Evolutionary conservation across 2,888 invertebrate species (phyloP), one percentile per base, ranked within the genome.

Genomic region (Petrolisthes cinctipes): DNA sequence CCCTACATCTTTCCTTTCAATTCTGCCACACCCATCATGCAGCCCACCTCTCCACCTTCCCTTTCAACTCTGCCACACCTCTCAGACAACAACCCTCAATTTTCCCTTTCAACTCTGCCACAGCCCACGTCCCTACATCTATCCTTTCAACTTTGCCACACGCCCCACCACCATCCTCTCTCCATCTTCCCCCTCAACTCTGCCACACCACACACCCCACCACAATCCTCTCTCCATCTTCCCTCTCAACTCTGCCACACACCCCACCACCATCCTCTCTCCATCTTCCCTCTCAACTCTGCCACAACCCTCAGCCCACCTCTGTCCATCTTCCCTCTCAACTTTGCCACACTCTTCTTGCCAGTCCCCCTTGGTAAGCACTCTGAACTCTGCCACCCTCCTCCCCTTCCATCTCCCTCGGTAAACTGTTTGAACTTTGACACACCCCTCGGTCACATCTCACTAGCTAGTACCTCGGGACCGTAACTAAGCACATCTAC

Each of bases 191-290:
- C 6, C 61, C 61, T 61, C 61, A 61, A 9, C 6, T 61, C 7
- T 9, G 7, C 61, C 61, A 6, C 61, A 61, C 14, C 61, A 61
- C n/a, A n/a, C n/a, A n/a, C 61, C 61, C 61, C 7, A 61, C 61
- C 6, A 6, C 7, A 61, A 6, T 14, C 61, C 61, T 61, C 7
- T 6, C 7, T 61, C 7, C 6, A 61, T 9, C 61, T 61, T 61
- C 61, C 61, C 61, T 61, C 7, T 14, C 61, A 14, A 61, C 71
- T n/a, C 71, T 14, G 17, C n/a, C 71, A 71, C 71, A 71, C 9
- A 61, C 71, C 71, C 71, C n/a, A n/a, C n/a, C n/a, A n/a, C n/a
- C n/a, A n/a, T n/a, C n/a, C 23, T 73, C 23, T 73, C 57, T 57
- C 53, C 56, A 56, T 57, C 73, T 20, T 57, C 57, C 17, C 9